A percentile compares a stretch with the other conserved stretches of the same genome.
Conservation (phyloP, 1,140 invertebrate genomes). For the Saccostrea cuccullata region DNA sequence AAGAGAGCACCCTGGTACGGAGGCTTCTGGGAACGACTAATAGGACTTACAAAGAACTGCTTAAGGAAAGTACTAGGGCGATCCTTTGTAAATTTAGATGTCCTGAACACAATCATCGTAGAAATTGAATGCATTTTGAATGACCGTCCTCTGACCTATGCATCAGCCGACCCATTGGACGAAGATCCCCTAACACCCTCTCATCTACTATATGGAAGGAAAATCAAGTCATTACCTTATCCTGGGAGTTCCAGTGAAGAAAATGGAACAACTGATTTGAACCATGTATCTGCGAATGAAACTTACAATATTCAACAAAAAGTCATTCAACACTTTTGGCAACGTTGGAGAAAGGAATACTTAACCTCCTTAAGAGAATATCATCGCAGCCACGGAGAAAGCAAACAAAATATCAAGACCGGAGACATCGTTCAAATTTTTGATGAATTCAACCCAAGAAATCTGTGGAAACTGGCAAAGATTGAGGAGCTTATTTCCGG, state of each 20-base stretch:
- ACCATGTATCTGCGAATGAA: too few species aligned
- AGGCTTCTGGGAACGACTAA: constrained; percentile 38
- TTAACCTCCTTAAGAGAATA: too few species aligned
- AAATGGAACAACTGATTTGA: too few species aligned
- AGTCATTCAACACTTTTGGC: too few species aligned
- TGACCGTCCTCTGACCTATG: constrained; percentile 42
- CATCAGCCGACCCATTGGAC: neutral
- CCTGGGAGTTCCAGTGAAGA: neutral
- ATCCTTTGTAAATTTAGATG: neutral
- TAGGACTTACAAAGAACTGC: constrained; percentile 37
- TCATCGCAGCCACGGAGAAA: too few species aligned
- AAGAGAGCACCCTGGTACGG: constrained; percentile 42
- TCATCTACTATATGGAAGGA: constrained; percentile 39
- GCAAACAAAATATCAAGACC: too few species aligned
- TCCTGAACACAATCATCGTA: constrained; percentile 10
- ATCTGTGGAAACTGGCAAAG: too few species aligned
- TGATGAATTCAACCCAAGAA: too few species aligned
- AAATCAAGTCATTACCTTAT: constrained; percentile 6
- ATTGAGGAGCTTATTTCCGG: too few species aligned
- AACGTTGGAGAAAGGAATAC: too few species aligned
- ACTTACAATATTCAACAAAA: too few species aligned
- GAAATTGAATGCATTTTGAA: constrained; percentile 44
- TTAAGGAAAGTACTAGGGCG: constrained; percentile 48
- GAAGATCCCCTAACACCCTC: constrained; percentile 37
- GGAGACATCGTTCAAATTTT: too few species aligned